phyloP scores from a whole-genome alignment of 2,113 vertebrate genomes.

The Pollimyrus isidori region DNA sequence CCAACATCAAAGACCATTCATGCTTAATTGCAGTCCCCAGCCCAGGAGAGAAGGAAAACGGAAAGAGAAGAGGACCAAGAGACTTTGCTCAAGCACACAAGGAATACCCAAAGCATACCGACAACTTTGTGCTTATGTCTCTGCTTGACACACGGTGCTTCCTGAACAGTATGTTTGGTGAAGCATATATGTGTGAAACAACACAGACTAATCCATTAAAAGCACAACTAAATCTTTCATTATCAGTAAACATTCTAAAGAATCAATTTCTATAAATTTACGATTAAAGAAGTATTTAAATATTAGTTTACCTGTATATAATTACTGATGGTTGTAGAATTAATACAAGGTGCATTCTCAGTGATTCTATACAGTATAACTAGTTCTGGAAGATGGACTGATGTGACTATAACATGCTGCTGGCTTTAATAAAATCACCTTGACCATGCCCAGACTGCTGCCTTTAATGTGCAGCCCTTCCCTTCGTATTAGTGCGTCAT shows the following conservation, averaged over 20 bases:
- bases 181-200: not conserved
- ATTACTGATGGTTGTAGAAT: not conserved
- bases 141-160: not conserved
- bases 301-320: not conserved
- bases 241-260: not conserved
- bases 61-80: not conserved
- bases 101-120: conserved; percentile 16
- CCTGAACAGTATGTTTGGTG: not conserved
- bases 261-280: not conserved
- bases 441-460: not conserved
- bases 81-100: not conserved
- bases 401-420: not conserved
- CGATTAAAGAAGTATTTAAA: not conserved
- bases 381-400: not conserved
- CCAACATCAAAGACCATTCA: conserved; percentile 75
- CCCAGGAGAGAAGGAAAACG: conserved; percentile 37
- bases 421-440: not conserved
- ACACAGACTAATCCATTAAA: not conserved
- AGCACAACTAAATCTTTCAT: not conserved
- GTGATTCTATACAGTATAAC: not conserved
- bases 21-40: conserved; percentile 71
- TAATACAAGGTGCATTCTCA: not conserved
- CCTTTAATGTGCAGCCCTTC: not conserved
- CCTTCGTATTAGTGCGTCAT: not conserved
- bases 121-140: not conserved